Conservation (phyloP, 37 sponge, comb jelly and placozoan genomes). For the Hexactinellida sp. region DNA sequence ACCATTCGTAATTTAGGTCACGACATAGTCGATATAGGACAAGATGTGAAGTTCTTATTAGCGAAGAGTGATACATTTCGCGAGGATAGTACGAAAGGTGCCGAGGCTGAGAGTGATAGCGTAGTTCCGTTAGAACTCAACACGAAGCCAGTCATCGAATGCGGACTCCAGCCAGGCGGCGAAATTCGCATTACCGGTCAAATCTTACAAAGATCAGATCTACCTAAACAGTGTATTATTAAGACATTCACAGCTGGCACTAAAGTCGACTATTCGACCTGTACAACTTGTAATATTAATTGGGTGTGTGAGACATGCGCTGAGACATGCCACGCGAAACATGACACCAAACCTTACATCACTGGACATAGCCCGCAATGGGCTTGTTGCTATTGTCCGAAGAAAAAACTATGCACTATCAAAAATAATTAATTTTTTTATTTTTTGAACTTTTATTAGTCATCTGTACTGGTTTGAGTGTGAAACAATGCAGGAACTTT, state of each 20-base stretch:
- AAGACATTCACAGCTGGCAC: not conserved
- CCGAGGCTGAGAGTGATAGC: not conserved
- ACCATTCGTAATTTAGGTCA: not conserved
- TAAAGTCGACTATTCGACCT: not conserved
- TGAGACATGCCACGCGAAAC: slow-evolving; percentile 12
- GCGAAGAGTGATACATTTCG: not conserved
- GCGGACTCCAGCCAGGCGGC: not conserved
- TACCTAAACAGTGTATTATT: slow-evolving; percentile 12
- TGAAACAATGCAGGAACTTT: not conserved
- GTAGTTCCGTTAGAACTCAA: not conserved
- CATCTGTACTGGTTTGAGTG: not conserved
- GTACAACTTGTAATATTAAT: slow-evolving; percentile 14
- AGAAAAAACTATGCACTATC: not conserved
- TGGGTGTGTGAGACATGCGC: slow-evolving; percentile 11
- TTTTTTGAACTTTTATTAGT: not conserved
- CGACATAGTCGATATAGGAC: not conserved
- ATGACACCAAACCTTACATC: slow-evolving; percentile 5
- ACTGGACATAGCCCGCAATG: not conserved
- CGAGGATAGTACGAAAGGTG: not conserved
- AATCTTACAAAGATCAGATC: not conserved
- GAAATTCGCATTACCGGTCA: not conserved
- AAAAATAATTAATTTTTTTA: not conserved
- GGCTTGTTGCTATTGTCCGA: slow-evolving; percentile 2
- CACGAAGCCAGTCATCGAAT: not conserved
- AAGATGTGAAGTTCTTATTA: not conserved